A percentile compares a stretch with the other conserved stretches of the same genome.
These are phyloP conservation scores for Oceanodroma leucorhoa DNA, from an alignment of 2,797 vertebrate genomes.

Conservation along the genomic window DNA sequence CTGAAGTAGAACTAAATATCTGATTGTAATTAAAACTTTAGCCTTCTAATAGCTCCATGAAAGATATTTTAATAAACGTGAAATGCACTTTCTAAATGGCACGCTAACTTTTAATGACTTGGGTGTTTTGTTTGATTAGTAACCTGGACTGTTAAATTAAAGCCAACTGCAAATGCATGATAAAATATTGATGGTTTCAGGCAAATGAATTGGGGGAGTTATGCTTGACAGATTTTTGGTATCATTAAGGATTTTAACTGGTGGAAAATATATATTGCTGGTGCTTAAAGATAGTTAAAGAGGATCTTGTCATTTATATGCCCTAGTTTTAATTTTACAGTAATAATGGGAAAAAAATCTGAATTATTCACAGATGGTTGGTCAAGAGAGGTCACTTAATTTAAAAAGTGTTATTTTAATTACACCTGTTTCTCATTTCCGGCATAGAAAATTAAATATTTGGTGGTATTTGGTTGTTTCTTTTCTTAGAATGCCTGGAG, in stretches of 20 bases:
- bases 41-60: conserved; percentile 83
- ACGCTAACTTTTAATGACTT: conserved; percentile 86
- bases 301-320: conserved; percentile 80
- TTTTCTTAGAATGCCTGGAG: conserved; percentile 68
- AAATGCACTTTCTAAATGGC: conserved; percentile 86
- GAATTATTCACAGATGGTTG: conserved; percentile 84
- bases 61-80: conserved; percentile 86
- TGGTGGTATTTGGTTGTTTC: conserved; percentile 76
- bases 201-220: conserved; percentile 82
- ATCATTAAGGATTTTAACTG: conserved; percentile 85
- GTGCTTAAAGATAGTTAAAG: conserved; percentile 84
- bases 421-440: conserved; percentile 83
- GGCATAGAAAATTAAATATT: conserved; percentile 80
- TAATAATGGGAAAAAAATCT: conserved; percentile 78
- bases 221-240: conserved; percentile 83
- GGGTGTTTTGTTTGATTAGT: conserved; percentile 86
- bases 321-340: conserved; percentile 81
- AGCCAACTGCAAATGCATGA: conserved; percentile 84
- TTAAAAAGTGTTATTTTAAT: conserved; percentile 85
- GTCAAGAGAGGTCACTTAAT: conserved; percentile 84
- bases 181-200: conserved; percentile 86
- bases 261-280: conserved; percentile 83
- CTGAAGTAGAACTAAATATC: conserved; percentile 82
- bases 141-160: conserved; percentile 87
- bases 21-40: conserved; percentile 87